A percentile compares a stretch with the other conserved stretches of the same genome.
Conservation (phyloP, 2,797 vertebrate genomes). For the Luscinia luscinia region DNA sequence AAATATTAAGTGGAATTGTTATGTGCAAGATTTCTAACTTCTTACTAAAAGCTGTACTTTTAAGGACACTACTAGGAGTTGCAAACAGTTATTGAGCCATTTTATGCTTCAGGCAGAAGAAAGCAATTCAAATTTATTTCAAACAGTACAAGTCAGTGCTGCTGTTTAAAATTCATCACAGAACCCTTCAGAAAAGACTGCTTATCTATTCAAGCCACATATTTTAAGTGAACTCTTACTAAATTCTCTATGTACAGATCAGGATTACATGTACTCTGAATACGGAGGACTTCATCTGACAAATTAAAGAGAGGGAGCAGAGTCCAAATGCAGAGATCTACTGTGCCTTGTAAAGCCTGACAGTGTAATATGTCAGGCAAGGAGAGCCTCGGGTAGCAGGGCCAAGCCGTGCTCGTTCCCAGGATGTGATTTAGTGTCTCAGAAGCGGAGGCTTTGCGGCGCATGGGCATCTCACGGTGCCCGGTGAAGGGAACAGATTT, state of each 20-base stretch:
- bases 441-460: slow-evolving; percentile 7
- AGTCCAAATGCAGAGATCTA: slow-evolving; percentile 6
- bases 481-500: slow-evolving; percentile 64
- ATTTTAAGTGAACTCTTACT: slow-evolving; percentile 46
- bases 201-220: slow-evolving; percentile 63
- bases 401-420: slow-evolving; percentile 46
- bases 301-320: slow-evolving; percentile 15
- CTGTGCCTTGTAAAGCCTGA: slow-evolving; percentile 34
- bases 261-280: slow-evolving; percentile 48
- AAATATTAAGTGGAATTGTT: not conserved
- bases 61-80: slow-evolving; percentile 12
- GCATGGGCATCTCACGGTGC: slow-evolving; percentile 46
- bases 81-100: slow-evolving; percentile 3
- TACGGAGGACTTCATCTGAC: slow-evolving; percentile 29
- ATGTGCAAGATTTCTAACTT: not conserved
- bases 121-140: slow-evolving; percentile 60
- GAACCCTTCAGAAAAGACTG: slow-evolving; percentile 47
- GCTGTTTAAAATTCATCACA: slow-evolving; percentile 58
- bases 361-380: slow-evolving; percentile 21
- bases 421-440: slow-evolving; percentile 43
- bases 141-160: not conserved
- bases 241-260: slow-evolving; percentile 36
- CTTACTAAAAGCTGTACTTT: not conserved
- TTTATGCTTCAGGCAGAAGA: slow-evolving; percentile 52
- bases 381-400: slow-evolving; percentile 3